Evolutionary conservation across 1,140 invertebrate genomes (phyloP), one percentile per base, ranked within the genome.

Genomic region (Mizuhopecten yessoensis): DNA sequence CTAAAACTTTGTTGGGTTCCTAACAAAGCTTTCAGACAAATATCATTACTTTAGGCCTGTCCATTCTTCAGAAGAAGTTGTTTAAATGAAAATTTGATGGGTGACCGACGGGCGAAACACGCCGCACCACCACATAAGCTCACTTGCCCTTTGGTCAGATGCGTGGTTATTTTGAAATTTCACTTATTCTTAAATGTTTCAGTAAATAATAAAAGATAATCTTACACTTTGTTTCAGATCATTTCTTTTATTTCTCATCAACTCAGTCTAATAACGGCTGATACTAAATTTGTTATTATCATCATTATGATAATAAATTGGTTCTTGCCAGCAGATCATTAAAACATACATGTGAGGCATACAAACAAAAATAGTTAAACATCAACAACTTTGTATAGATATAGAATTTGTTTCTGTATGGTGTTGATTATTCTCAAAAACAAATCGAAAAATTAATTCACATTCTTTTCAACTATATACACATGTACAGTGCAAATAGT

Each of bases 351-450:
- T 57, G 45, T 57, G 45, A 57, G 45, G 45, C 45, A 57, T 57
- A 57, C n/a, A n/a, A 49, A 49, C 45, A 75, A 75, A 75, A 75
- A 75, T 29, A 75, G 57, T 75, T 75, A 75, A 75, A 75, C 57
- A 75, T 75, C 57, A 75, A 75, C 57, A 75, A 75, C n/a, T 75
- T 75, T 75, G 57, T 75, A 75, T 29, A 75, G 57, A 75, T 75
- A 29, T 29, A 75, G 57, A 29, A 75, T 75, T 75, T 75, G 57
- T 75, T 75, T 75, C 23, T 75, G 23, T n/a, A 75, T 75, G 57
- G n/a, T 75, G 57, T 29, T 75, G 57, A 45, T 45, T 45, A 45
- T 45, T 45, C n/a, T 75, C 57, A 75, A 75, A 75, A 75, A 75
- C 1, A 0, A 75, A 75, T 9, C 9, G 29, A n/a, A 75, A 75